Evolutionary conservation across 1,140 invertebrate species (phyloP), one percentile per base, ranked within the genome.

Genomic region (Formica selysi): DNA sequence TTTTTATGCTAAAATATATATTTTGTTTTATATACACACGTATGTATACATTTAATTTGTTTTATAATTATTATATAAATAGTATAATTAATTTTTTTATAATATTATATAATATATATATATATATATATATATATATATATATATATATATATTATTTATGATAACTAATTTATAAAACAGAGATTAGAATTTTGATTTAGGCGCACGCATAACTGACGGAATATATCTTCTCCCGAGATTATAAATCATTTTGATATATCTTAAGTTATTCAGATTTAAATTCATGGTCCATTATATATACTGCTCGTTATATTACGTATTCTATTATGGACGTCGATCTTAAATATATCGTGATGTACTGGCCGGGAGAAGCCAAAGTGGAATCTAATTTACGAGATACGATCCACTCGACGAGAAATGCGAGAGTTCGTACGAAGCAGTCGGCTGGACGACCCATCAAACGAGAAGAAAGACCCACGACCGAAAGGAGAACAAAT

Each of bases 371-470:
- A 32, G 13, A 13, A 83, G 29, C 38, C 54, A 83, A 83, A 83
- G 79, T 83, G 68, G 68, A 83, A 83, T 83, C 71, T 83, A 83
- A 83, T 83, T 83, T 70, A 51, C 68, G 13, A 83, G 68, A 83
- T 83, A 83, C 54, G 79, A 74, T 83, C 68, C 79, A 83, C 79
- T 83, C 68, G 68, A 62, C 51, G 26, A 51, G 48, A 51, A 51
- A 38, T 26, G 65, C 51, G 11, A 73, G 26, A 74, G 68, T 54
- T 67, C 19, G 67, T 36, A 48, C 22, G 32, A 70, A n/a, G 78
- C 57, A 70, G 78, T 54, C 68, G 79, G 38, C 79, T 83, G 68
- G 29, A 54, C 26, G 68, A 85, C 71, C 83, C 59, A 85, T 76
- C 71, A 79, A 79, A 85, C 59, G 62, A 85, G 83, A 85, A 79